Percentiles rank a stretch among this genome's conserved stretches.
Conservation (phyloP, 2,888 invertebrate species). For the Xestoiulus laeticollis region DNA sequence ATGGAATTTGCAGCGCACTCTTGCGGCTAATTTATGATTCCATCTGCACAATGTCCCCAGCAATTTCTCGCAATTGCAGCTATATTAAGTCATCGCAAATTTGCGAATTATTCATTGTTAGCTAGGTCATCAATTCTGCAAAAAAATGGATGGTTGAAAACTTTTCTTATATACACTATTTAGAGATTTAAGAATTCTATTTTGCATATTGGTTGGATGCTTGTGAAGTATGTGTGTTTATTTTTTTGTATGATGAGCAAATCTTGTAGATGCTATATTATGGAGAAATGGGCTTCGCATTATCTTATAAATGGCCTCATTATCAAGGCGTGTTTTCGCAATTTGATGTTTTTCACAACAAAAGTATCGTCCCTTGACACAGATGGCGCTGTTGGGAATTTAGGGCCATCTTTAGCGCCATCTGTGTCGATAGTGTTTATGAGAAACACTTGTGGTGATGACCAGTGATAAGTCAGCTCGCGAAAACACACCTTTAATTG, state of each 20-base stretch:
- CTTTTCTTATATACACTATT: constrained; percentile 13
- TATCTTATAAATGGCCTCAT: not conserved
- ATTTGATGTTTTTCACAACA: not conserved
- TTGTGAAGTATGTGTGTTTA: constrained; percentile 31
- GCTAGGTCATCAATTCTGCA: not conserved
- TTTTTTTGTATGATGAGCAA: constrained; percentile 30
- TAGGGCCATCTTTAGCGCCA: too few relatives aligned
- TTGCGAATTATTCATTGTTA: not conserved
- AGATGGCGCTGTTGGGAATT: not conserved
- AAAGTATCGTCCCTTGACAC: not conserved
- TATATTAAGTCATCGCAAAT: not conserved
- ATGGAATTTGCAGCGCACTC: not conserved
- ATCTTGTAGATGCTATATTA: not conserved
- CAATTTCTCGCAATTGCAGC: not conserved
- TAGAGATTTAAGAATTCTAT: constrained; percentile 11
- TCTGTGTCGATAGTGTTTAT: too few relatives aligned
- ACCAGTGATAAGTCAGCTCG: too few relatives aligned
- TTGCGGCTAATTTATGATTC: not conserved
- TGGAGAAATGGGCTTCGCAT: not conserved
- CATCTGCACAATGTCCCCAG: not conserved
- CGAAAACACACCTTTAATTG: not conserved
- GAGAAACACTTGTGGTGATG: too few relatives aligned
- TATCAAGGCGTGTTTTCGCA: not conserved
- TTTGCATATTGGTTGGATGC: constrained; percentile 34
- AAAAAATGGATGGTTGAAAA: constrained; percentile 7